Conservation (phyloP, 2,113 vertebrate genomes). For the Chloebia gouldiae region DNA sequence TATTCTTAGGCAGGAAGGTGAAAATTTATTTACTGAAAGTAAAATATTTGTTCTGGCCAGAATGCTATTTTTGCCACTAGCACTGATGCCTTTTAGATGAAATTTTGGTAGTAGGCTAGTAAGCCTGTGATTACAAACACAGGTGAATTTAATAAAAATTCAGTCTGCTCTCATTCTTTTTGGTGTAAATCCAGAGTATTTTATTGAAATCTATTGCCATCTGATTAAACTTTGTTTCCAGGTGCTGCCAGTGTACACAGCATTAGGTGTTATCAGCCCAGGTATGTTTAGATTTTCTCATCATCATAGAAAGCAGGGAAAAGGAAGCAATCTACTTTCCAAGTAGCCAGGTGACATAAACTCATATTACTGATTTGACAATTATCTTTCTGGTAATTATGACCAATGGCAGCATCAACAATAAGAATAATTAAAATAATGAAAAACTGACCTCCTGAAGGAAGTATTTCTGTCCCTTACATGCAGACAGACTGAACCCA, state of each 20-base stretch:
- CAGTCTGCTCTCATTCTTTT: neutral
- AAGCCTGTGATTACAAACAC: neutral
- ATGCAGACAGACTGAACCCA: neutral
- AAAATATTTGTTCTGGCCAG: slow-evolving; percentile 45
- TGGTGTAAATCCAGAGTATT: neutral
- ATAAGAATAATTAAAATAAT: neutral
- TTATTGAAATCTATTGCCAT: neutral
- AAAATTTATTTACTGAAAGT: slow-evolving; percentile 45
- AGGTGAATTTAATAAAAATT: neutral
- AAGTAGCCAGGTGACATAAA: neutral
- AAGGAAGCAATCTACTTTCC: neutral
- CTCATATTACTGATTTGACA: neutral
- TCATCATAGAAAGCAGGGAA: neutral
- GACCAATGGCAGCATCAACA: neutral
- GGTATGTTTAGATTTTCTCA: neutral
- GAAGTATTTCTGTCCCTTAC: neutral
- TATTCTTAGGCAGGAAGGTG: neutral
- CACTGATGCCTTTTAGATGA: neutral
- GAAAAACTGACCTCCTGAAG: neutral
- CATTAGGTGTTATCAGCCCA: neutral
- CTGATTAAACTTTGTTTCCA: neutral
- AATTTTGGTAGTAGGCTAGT: slow-evolving; percentile 15
- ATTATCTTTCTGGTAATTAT: neutral
- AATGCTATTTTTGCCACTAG: neutral
- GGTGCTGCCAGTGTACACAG: neutral